Evolutionary conservation across 2,113 vertebrate genomes (phyloP), one percentile per base, ranked within the genome.

Genomic region (Eretmochelys imbricata): DNA sequence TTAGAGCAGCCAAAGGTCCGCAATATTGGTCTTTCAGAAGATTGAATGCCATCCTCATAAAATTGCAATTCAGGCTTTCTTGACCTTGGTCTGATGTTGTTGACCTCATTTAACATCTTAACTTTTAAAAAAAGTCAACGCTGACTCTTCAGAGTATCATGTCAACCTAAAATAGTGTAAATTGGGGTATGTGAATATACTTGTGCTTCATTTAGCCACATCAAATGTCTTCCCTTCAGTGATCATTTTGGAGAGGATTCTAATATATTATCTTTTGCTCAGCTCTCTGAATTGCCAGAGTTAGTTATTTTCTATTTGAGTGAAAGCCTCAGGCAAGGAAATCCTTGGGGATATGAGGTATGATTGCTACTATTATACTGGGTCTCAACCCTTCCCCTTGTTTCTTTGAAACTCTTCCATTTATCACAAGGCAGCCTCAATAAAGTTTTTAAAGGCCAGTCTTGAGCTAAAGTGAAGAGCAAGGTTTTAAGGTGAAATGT

Each of bases 11-110:
- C 83, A 90, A 95, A 81, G 59, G 38, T 85, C 87, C 53, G 65
- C 11, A 78, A 48, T 88, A 50, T 46, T 95, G 93, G 93, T 96
- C 89, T 93, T 95, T 89, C 54, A 65, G 11, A 93, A 91, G 88
- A 94, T 8, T 84, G n/a, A 93, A 65, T 17, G 38, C 79, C 9
- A 76, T 49, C 62, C 84, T 93, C 48, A 91, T 88, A 50, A 88
- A 59, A 38, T 50, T 87, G 92, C 88, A 96, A 89, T 94, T 92
- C 62, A 93, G 82, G 11, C 29, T 72, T 54, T 92, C 27, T 89
- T 89, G 87, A 91, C 84, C 29, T 79, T 87, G 75, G 54, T 54
- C 9, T 95, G n/a, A 46, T 16, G 85, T 85, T 91, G 53, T 84
- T 78, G 72, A 89, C 79, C 51, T 92, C 50, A 76, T 89, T 94